Evolutionary conservation across 2,888 invertebrate species (phyloP), one percentile per base, ranked within the genome.

Genomic region (Drosophila subquinaria): DNA sequence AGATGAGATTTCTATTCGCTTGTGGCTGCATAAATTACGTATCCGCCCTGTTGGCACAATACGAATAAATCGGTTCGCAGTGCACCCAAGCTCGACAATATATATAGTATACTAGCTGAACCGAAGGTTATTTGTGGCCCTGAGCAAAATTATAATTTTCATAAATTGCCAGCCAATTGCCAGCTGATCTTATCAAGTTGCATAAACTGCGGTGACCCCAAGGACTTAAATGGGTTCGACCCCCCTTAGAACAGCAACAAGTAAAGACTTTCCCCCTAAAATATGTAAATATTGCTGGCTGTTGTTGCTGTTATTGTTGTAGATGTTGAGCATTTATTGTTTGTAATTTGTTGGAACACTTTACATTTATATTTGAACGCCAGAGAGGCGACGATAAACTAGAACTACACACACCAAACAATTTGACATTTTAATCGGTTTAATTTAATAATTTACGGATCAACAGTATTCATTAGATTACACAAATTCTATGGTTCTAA

Each of bases 331-430:
- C 71, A 69, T 85, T 85, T 89, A 85, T 85, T 84, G 60, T 70
- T 89, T 86, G 70, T 71, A 86, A 84, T 84, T 81, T 70, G 75
- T 83, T 79, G 79, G 89, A 85, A 85, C 84, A 89, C 89, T 84
- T 84, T 84, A 84, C 85, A 84, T 89, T 87, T 75, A 76, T 64
- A 88, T 86, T 88, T 76, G 79, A 82, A 69, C 86, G 65, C 65
- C 73, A 85, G 78, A 74, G 61, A 77, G 71, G 56, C 35, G 79
- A 73, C 82, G 88, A 84, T 84, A 84, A 84, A 81, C 88, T 89
- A 88, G 85, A 68, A 81, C 89, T 89, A 88, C 88, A 84, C 89
- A 89, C 84, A 84, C 84, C 88, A 87, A 79, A 84, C 73, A 81
- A 74, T 76, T 89, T 89, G 88, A 84, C 76, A 89, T 51, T 85